These are phyloP conservation scores for Blera fallax DNA, from an alignment of 2,888 invertebrate species.

Conservation along the genomic window DNA sequence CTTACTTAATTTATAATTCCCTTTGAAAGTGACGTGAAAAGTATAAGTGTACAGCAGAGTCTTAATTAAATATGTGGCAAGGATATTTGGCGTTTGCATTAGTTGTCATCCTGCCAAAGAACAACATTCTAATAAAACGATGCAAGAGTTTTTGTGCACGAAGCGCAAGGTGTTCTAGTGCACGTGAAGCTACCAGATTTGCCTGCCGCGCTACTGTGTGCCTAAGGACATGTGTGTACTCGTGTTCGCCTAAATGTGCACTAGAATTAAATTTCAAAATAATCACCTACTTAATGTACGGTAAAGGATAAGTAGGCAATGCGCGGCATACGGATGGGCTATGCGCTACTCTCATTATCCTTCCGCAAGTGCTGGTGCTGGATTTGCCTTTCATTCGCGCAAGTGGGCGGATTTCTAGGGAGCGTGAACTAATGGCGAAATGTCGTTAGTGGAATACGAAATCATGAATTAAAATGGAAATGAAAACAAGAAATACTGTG, in stretches of 20 bases:
- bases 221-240: conserved; percentile 2
- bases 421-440: conserved; percentile 23
- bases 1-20: conserved; percentile 9
- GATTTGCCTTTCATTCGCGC: conserved; percentile 5
- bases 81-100: conserved; percentile 27
- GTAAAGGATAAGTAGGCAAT: conserved; percentile 2
- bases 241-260: not conserved
- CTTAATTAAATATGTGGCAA: conserved; percentile 48
- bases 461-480: conserved; percentile 27
- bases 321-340: not conserved
- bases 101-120: not conserved
- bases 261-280: conserved; percentile 58
- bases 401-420: not conserved
- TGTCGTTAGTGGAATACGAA: conserved; percentile 43
- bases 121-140: not conserved
- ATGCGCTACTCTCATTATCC: conserved; percentile 19
- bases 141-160: not conserved
- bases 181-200: conserved; percentile 17
- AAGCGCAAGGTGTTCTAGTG: conserved; percentile 5
- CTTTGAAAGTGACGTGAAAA: not conserved
- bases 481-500: conserved; percentile 32
- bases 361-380: not conserved
- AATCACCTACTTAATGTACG: conserved; percentile 51
- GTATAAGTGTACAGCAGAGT: conserved; percentile 31
- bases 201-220: not conserved